Base-by-base conservation (phyloP, 2,888 invertebrate genomes). In the Mythimna lalbum region DNA sequence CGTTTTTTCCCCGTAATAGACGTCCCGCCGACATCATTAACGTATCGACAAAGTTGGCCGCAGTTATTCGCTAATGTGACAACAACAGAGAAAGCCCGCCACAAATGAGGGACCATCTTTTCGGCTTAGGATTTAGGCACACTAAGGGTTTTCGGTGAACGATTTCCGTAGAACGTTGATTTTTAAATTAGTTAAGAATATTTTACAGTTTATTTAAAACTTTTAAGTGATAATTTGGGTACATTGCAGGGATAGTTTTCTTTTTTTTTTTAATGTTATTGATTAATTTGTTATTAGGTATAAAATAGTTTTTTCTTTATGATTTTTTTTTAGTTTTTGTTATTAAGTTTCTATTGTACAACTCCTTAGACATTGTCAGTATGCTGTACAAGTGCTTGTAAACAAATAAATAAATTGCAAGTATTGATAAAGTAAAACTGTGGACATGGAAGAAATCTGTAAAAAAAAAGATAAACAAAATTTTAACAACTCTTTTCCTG, bases 1-100 rank as follows among this genome's bases (percentile, higher is more conserved):
- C 83, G 88, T 93, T 95, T 94, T 95, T 93, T 88, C 87, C 81
- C 84, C 88, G 90, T 89, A 92, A 94, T 93, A 94, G 94, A 94
- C 92, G 89, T 92, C 92, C 91, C 90, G 92, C 88, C 92, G 93
- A 93, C 95, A 95, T 95, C 95, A 94, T 95, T 95, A 95, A 95
- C 93, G 95, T 95, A 95, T 95, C 93, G 94, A 88, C 93, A 86
- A 91, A 91, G 90, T 90, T 90, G 88, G 91, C 86, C 91, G 90
- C 93, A 93, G 95, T 93, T 95, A 96, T 95, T 95, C 93, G 94
- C 94, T 95, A 95, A 96, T 96, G 95, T 95, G 96, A 96, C 95
- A 95, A 95, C 94, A 93, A 93, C 93, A 94, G 94, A 93, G 94
- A 91, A 93, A 93, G 89, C 92, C 93, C 93, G 94, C 94, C 94